phyloP scores from a whole-genome alignment of 2,888 invertebrate genomes.

The Lottia scabra region DNA sequence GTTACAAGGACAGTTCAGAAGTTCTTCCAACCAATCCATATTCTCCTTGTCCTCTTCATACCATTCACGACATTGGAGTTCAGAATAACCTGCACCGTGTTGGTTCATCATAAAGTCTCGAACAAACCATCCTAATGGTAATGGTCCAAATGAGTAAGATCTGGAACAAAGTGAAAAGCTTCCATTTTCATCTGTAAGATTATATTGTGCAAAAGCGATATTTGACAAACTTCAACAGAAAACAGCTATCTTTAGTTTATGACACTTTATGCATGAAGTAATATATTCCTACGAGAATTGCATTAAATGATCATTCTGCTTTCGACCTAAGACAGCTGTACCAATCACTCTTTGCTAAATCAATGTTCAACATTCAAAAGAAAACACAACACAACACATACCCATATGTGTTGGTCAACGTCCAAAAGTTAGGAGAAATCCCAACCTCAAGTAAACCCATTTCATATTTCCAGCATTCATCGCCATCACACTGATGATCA shows the following conservation, averaged over 20 bases:
- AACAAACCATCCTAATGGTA: constrained; percentile 60
- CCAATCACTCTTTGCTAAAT: no score
- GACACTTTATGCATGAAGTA: no score
- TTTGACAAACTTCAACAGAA: no score
- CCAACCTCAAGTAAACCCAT: constrained; percentile 46
- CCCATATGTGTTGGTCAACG: constrained; percentile 32
- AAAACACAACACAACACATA: constrained; percentile 21
- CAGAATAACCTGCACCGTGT: constrained; percentile 85
- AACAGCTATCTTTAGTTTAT: no score
- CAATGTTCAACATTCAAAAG: no score
- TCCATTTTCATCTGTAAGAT: no score
- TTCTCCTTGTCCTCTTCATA: constrained; percentile 89
- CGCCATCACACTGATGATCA: constrained; percentile 38
- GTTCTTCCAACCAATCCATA: constrained; percentile 76
- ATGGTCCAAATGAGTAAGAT: constrained; percentile 38
- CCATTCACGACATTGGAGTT: constrained; percentile 90
- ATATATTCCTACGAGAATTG: no score
- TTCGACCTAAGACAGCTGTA: no score
- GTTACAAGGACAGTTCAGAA: constrained; percentile 84
- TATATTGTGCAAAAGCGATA: no score
- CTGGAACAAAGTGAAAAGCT: constrained; percentile 25
- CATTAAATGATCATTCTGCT: no score
- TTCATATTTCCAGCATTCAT: constrained; percentile 44
- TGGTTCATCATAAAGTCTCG: constrained; percentile 34
- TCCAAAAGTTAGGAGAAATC: constrained; percentile 27